Evolutionary conservation across 2,113 vertebrate genomes (phyloP).

Genomic region (Alexandromys fortis): DNA sequence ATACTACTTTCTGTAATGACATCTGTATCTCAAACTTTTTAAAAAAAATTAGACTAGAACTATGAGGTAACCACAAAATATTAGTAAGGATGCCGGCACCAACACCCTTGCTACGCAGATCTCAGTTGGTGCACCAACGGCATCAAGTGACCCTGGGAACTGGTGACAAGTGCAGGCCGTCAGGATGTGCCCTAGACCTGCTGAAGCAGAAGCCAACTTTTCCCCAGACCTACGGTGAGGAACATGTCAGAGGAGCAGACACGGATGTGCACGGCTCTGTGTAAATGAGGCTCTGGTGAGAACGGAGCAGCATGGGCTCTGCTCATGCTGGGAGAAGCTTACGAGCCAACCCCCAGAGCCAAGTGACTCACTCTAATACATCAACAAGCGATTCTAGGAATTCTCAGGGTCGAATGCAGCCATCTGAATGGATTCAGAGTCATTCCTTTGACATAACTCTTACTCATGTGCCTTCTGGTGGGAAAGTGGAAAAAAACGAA

Average conservation of each 20-base stretch:
- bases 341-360: neutral
- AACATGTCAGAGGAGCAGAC: accelerated
- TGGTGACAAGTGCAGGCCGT: neutral
- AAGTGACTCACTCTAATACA: neutral
- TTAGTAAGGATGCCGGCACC: neutral
- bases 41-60: neutral
- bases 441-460: neutral
- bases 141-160: neutral
- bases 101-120: neutral
- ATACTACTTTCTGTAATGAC: neutral
- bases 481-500: neutral
- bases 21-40: neutral
- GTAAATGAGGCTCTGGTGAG: neutral
- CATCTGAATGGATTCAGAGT: neutral
- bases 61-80: neutral
- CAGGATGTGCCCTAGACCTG: accelerated
- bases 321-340: neutral
- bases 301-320: neutral
- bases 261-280: accelerated
- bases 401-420: neutral
- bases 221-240: too few relatives aligned
- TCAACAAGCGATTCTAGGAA: neutral
- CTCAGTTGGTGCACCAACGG: accelerated
- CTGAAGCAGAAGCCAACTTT: neutral
- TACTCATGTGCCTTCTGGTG: neutral